These are phyloP conservation scores for Heliopora coerulea DNA, from an alignment of 92 coral and sea anemone genomes.

Conservation along the genomic window DNA sequence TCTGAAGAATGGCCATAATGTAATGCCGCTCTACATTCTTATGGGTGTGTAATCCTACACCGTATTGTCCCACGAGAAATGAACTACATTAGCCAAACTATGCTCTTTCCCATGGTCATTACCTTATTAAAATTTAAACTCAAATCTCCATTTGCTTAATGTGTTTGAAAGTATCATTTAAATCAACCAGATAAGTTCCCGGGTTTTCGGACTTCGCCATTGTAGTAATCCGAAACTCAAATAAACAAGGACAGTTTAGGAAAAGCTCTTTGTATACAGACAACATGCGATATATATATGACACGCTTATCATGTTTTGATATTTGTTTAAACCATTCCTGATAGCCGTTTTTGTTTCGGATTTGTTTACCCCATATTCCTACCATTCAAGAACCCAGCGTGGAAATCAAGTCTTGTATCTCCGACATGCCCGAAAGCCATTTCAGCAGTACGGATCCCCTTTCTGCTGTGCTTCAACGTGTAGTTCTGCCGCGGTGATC, in stretches of 20 bases:
- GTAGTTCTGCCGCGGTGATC: slow-evolving; percentile 11
- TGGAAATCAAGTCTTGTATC: background rate
- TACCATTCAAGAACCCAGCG: background rate
- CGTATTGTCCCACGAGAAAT: slow-evolving; percentile 22
- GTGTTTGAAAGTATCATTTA: slow-evolving; percentile 11
- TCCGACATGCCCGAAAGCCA: background rate
- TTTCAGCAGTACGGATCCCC: background rate
- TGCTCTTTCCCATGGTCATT: slow-evolving; percentile 17
- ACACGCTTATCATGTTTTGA: slow-evolving; percentile 8
- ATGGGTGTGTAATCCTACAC: background rate
- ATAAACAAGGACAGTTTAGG: background rate
- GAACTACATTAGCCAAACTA: background rate
- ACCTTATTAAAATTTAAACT: slow-evolving; percentile 30
- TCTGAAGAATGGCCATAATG: background rate
- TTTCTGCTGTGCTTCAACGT: background rate
- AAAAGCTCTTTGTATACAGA: slow-evolving; percentile 7
- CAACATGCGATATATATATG: background rate
- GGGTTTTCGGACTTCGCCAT: background rate
- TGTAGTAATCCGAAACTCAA: slow-evolving; percentile 19
- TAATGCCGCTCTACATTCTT: too few relatives aligned
- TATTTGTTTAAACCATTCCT: background rate
- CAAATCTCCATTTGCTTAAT: slow-evolving; percentile 22
- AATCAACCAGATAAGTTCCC: slow-evolving; percentile 2
- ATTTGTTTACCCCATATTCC: background rate
- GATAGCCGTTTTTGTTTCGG: background rate